Conservation (phyloP, 1,140 invertebrate genomes). For the Ceratosolen solmsi region DNA sequence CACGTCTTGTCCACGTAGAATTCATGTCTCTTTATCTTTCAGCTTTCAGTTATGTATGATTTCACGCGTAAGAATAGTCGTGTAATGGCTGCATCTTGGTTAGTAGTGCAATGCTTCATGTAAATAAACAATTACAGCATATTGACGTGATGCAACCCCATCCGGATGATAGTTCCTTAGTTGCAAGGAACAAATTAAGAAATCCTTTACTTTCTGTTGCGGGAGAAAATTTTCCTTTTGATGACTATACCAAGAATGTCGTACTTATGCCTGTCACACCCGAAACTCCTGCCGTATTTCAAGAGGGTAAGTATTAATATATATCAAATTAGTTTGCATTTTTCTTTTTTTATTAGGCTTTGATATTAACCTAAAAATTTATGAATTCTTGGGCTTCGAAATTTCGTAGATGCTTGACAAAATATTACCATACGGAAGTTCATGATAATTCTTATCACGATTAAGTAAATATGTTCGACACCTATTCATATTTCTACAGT, state of each 20-base stretch:
- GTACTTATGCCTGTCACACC: slow-evolving; percentile 70
- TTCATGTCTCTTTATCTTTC: too few species aligned
- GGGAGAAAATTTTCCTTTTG: slow-evolving; percentile 66
- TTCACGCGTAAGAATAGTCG: too few species aligned
- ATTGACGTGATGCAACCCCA: background rate
- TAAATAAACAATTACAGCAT: slow-evolving; percentile 13
- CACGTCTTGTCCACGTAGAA: too few species aligned
- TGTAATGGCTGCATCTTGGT: slow-evolving; percentile 15
- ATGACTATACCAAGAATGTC: slow-evolving; percentile 63
- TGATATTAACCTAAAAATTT: background rate
- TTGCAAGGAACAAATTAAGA: slow-evolving; percentile 61
- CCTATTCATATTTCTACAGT: too few species aligned
- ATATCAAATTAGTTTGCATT: slow-evolving; percentile 40
- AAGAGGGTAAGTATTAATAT: slow-evolving; percentile 63
- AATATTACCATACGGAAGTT: too few species aligned
- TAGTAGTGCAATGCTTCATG: background rate
- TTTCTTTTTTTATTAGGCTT: background rate
- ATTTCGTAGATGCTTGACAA: too few species aligned
- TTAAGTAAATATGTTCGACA: too few species aligned
- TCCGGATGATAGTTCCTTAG: background rate
- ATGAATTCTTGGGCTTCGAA: background rate
- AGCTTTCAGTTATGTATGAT: too few species aligned
- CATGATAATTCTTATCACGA: too few species aligned
- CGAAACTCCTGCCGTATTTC: slow-evolving; percentile 64
- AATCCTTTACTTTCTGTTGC: slow-evolving; percentile 71